A percentile compares a stretch with the other conserved stretches of the same genome.
Conservation (phyloP, 23 tunicate species). For the Trididemnum nubilum region DNA sequence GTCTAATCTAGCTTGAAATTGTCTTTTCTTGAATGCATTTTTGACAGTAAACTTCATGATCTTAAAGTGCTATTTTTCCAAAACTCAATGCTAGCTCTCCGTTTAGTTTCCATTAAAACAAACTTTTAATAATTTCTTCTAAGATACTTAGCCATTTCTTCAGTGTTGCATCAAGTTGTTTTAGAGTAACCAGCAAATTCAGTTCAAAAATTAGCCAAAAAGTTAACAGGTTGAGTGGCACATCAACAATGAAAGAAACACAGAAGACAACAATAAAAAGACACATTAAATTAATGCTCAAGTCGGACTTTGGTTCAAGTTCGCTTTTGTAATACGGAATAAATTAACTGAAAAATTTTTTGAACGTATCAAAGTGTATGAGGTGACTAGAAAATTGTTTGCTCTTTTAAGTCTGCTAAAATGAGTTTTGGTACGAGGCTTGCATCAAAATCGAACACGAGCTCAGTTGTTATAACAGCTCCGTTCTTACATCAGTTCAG, state of each 20-base stretch:
- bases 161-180: background rate
- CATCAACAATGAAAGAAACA: background rate
- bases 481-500: no score
- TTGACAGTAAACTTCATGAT: background rate
- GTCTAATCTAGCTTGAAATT: background rate
- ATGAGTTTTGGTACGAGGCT: no score
- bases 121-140: background rate
- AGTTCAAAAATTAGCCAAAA: background rate
- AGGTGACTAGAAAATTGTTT: no score
- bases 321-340: no score
- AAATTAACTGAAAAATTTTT: no score
- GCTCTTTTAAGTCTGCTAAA: no score
- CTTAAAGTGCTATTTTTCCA: background rate
- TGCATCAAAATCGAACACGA: no score
- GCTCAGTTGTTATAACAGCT: no score
- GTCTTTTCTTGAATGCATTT: background rate
- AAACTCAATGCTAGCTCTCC: background rate
- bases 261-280: background rate
- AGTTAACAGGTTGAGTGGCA: background rate
- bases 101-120: background rate
- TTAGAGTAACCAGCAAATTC: background rate
- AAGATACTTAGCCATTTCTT: background rate
- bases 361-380: no score
- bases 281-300: no score
- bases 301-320: no score